Percentiles rank a stretch among this genome's conserved stretches.
These are phyloP conservation scores for Yponomeuta plumbellus DNA, from an alignment of 2,888 invertebrate genomes.

Conservation along the genomic window DNA sequence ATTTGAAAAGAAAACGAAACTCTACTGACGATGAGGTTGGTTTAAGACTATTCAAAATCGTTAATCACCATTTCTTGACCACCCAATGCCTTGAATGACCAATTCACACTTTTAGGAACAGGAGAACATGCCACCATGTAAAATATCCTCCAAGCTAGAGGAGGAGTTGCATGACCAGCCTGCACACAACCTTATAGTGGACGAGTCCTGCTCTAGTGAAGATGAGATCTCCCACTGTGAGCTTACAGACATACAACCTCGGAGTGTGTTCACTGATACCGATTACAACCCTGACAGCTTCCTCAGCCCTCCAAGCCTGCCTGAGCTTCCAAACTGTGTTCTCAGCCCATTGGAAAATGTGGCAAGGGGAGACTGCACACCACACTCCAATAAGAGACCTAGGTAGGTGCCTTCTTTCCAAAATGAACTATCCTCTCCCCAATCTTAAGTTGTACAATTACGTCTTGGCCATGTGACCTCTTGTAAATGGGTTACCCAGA, in stretches of 20 bases:
- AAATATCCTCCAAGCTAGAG: conserved; percentile 45
- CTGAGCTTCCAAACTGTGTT: conserved; percentile 61
- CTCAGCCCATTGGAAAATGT: conserved; percentile 70
- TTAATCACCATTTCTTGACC: background rate
- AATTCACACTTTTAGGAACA: conserved; percentile 46
- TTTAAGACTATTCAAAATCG: background rate
- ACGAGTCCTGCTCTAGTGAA: conserved; percentile 65
- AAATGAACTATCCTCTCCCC: background rate
- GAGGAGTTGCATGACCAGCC: conserved; percentile 50
- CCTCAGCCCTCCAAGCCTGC: conserved; percentile 66
- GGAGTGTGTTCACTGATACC: conserved; percentile 59
- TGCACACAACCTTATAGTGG: conserved; percentile 60
- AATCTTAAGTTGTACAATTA: too few species aligned
- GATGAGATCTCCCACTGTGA: conserved; percentile 55
- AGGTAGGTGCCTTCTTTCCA: conserved; percentile 40
- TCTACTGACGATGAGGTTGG: conserved; percentile 66
- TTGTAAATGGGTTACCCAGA: too few species aligned
- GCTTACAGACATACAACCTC: conserved; percentile 46
- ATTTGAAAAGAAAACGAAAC: conserved; percentile 64
- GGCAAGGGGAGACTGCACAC: conserved; percentile 65
- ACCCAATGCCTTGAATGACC: conserved; percentile 2
- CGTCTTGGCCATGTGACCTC: too few species aligned
- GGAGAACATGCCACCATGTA: conserved; percentile 66
- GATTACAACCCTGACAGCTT: conserved; percentile 68
- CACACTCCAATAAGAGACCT: conserved; percentile 67